phyloP scores from a whole-genome alignment of 2,888 invertebrate genomes.

The Syritta pipiens region DNA sequence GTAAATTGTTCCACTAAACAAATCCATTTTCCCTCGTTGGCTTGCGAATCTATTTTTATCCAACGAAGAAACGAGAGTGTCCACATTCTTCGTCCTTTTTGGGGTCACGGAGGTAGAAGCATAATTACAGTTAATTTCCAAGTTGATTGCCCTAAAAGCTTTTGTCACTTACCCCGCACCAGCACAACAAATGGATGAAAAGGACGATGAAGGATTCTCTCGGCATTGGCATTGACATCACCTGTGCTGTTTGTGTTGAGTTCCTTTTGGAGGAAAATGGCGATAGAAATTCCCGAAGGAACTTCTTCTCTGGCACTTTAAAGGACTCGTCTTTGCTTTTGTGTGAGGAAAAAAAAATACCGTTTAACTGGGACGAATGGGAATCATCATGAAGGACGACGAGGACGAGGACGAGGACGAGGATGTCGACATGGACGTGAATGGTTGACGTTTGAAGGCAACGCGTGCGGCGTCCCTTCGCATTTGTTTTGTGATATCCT shows the following conservation, averaged over 20 bases:
- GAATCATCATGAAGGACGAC: not conserved
- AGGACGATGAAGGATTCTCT: conserved; percentile 23
- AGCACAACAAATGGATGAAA: conserved; percentile 9
- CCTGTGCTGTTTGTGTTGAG: conserved; percentile 24
- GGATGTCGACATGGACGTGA: too few relatives aligned
- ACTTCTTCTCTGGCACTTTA: conserved; percentile 16
- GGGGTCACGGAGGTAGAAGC: conserved; percentile 47
- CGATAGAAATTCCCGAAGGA: conserved; percentile 12
- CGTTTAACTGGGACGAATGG: not conserved
- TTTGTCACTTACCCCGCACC: conserved; percentile 52
- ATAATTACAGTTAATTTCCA: conserved; percentile 64
- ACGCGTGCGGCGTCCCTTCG: too few relatives aligned
- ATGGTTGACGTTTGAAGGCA: conserved; percentile 2
- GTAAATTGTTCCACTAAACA: conserved; percentile 27
- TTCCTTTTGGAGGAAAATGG: not conserved
- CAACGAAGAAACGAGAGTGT: not conserved
- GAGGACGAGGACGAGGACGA: not conserved
- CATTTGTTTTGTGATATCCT: too few relatives aligned
- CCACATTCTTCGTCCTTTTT: not conserved
- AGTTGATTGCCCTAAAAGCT: conserved; percentile 68
- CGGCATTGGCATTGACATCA: conserved; percentile 19
- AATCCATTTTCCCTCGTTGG: conserved; percentile 37
- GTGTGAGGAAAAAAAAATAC: conserved; percentile 20
- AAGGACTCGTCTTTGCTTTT: too few relatives aligned
- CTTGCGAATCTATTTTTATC: not conserved